Base-by-base conservation (phyloP, 2,113 vertebrate species). In the Rousettus leschenaultii region DNA sequence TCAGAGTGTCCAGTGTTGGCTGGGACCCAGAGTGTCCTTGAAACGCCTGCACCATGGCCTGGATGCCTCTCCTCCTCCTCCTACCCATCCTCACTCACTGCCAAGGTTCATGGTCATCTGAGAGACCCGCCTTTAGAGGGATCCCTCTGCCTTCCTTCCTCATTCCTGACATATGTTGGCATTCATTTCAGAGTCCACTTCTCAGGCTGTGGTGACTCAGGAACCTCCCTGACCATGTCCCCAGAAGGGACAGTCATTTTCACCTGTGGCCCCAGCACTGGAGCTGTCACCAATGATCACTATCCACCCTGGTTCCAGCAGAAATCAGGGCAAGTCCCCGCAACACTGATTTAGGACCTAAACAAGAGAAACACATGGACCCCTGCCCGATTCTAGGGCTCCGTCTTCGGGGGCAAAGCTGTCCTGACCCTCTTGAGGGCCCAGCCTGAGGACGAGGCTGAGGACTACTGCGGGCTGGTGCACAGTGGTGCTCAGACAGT, bases 391-490 rank as follows among this genome's bases (percentile, higher is more conserved):
- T 86, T 78, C 59, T 68, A 22, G 45, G 45, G 48, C 38, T 93
- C 22, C 55, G 24, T 78, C 35, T 12, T 53, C 26, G 10, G 45
- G 28, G 38, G 18, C 30, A 86, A 78, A 45, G 48, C 61, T 68
- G 73, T 12, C 73, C 61, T 70, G 15, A 30, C 5, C 15, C 40
- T 63, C 43, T 30, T 15, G 26, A 35, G 73, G 21, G 15, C 35
- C 2, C 30, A 86, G 48, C 35, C 59, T 0, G 7, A 66, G 61
- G 35, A 45, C 2, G 10, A 86, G 28, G 80, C 68, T 26, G 70
- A 75, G 7, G 18, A 86, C 18, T 5, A 18, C 66, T 77, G 61
- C 26, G 1, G 0, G 13, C 22, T 73, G 13, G 0, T 16, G 13
- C 35, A 48, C 12, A 18, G 14, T 28, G 6, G 33, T 26, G 53